Percentiles rank a stretch among this genome's conserved stretches.
Conservation (phyloP, 2,797 vertebrate genomes). For the Lepilemur ruficaudatus region DNA sequence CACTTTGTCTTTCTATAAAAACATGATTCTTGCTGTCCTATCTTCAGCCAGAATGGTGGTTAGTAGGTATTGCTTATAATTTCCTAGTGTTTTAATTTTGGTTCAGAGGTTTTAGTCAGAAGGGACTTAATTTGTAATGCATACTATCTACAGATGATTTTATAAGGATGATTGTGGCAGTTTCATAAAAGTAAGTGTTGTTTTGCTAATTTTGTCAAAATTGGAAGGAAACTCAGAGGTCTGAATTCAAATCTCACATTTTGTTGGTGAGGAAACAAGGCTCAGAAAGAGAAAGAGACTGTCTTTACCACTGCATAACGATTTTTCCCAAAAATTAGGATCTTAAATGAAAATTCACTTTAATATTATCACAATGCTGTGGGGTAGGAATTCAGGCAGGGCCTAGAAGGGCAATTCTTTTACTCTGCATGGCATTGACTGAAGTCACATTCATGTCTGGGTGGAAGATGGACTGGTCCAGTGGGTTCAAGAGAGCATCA, state of each 20-base stretch:
- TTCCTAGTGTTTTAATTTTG: neutral
- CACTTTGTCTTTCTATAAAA: neutral
- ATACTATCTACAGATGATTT: neutral
- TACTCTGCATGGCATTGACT: neutral
- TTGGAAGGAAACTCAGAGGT: neutral
- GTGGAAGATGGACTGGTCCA: neutral
- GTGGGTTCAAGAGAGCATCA: neutral
- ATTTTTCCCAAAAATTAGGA: neutral
- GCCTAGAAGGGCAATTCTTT: neutral
- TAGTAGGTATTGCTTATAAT: neutral
- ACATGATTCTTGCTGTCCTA: neutral
- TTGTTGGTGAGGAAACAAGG: constrained; percentile 7
- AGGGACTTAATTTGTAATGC: neutral
- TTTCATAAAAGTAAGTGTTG: neutral
- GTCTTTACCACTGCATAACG: neutral
- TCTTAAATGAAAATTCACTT: neutral
- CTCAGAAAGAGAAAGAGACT: neutral
- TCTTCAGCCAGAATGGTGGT: neutral
- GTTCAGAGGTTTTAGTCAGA: neutral
- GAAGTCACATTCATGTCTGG: neutral
- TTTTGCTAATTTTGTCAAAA: constrained; percentile 28
- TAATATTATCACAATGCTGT: neutral
- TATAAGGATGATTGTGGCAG: neutral
- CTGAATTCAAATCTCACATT: neutral
- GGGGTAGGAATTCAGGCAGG: neutral